Conservation (phyloP, 2,888 invertebrate genomes). For the Minunthozetes semirufus region DNA sequence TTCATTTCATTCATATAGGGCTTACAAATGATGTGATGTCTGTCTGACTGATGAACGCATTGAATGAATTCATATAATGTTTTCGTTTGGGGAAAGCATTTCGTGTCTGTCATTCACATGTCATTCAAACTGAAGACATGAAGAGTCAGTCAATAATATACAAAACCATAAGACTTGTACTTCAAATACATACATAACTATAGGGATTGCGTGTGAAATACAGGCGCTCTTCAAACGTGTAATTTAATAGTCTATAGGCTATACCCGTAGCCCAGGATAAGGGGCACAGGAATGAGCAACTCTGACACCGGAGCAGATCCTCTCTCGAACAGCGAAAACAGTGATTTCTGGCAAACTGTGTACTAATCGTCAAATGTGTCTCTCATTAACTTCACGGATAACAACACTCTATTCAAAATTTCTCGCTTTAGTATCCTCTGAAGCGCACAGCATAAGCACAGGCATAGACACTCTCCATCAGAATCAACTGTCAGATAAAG, state of each 20-base stretch:
- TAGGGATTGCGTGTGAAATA: conserved; percentile 26
- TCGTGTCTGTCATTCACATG: conserved; percentile 31
- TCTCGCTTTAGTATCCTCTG: too few species aligned
- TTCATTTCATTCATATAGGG: neutral
- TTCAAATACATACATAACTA: neutral
- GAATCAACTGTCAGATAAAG: neutral
- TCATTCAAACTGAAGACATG: conserved; percentile 18
- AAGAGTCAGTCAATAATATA: conserved; percentile 21
- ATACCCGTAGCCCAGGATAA: neutral
- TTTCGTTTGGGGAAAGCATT: neutral
- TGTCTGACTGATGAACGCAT: neutral
- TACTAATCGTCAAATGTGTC: conserved; percentile 28
- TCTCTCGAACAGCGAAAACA: neutral
- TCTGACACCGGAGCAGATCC: neutral
- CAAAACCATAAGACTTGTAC: neutral
- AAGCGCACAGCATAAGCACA: neutral
- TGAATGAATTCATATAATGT: neutral
- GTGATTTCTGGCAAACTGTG: neutral
- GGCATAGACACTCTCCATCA: neutral
- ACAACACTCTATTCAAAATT: neutral
- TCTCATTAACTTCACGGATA: conserved; percentile 27
- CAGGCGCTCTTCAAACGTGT: conserved; percentile 3
- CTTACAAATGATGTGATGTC: conserved; percentile 14
- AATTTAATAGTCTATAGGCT: conserved; percentile 15
- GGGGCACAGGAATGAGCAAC: too few species aligned